Evolutionary conservation across 2,888 invertebrate genomes (phyloP).

Genomic region (Sphaeridia pumilis): DNA sequence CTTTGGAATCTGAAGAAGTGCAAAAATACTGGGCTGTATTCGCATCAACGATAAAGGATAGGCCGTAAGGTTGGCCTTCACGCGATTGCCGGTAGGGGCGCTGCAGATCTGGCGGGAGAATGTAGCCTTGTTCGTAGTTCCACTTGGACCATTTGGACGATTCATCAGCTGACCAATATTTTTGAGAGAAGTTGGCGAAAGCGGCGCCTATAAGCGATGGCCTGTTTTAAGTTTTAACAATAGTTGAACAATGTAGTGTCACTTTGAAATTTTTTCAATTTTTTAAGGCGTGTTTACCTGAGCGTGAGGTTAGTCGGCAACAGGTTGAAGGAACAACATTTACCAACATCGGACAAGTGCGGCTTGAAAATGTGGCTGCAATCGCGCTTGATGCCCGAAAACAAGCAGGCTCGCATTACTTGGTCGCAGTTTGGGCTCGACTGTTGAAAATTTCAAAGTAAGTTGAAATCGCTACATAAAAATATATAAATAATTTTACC

Average conservation of each 20-base stretch:
- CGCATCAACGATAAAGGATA: neutral
- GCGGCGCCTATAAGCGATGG: neutral
- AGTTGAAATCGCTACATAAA: neutral
- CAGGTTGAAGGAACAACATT: neutral
- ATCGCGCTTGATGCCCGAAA: neutral
- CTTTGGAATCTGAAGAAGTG: neutral
- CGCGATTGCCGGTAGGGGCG: neutral
- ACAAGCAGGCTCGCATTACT: neutral
- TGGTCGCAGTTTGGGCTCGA: neutral
- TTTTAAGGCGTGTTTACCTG: neutral
- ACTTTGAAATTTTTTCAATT: neutral
- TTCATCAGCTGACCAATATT: neutral
- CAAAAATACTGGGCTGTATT: neutral
- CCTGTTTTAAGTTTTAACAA: neutral
- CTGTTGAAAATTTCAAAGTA: neutral
- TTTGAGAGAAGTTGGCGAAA: neutral
- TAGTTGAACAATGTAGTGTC: neutral
- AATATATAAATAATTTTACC: neutral
- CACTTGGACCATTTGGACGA: neutral
- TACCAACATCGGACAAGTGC: neutral
- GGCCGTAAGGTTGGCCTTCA: neutral
- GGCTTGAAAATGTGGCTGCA: neutral
- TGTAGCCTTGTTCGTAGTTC: neutral
- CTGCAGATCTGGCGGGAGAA: neutral
- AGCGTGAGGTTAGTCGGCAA: neutral